Conservation (phyloP, 2,888 invertebrate species). For the Mimumesa dahlbomi region DNA sequence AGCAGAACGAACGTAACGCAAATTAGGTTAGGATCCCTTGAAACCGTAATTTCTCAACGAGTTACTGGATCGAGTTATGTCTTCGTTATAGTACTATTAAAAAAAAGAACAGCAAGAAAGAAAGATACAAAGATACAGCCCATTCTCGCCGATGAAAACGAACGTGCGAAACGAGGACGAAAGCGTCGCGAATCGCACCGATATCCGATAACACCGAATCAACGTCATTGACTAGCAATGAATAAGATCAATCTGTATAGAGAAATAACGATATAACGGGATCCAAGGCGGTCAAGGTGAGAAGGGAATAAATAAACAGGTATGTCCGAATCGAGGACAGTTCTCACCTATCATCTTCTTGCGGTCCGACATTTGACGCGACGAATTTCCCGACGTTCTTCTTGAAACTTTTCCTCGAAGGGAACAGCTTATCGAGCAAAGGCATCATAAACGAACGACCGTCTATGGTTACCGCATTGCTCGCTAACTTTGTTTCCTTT, state of each 20-base stretch:
- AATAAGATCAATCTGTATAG: conserved; percentile 26
- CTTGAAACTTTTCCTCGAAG: conserved; percentile 82
- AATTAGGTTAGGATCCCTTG: conserved; percentile 53
- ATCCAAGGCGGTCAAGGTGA: not conserved
- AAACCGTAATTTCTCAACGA: not conserved
- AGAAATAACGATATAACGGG: conserved; percentile 7
- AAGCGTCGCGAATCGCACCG: too few relatives aligned
- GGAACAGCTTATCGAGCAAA: conserved; percentile 88
- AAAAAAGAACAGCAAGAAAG: conserved; percentile 16
- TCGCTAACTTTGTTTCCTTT: conserved; percentile 58
- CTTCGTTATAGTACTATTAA: too few relatives aligned
- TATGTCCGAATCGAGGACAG: not conserved
- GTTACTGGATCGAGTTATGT: too few relatives aligned
- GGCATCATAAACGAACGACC: conserved; percentile 83
- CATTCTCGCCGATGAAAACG: too few relatives aligned
- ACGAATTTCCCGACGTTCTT: conserved; percentile 39
- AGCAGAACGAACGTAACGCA: conserved; percentile 20
- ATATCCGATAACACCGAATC: conserved; percentile 27
- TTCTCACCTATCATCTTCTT: conserved; percentile 69
- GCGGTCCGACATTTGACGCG: conserved; percentile 30
- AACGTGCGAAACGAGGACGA: too few relatives aligned
- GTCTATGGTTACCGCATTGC: conserved; percentile 69
- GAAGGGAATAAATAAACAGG: conserved; percentile 8
- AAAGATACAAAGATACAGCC: not conserved
- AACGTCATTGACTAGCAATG: conserved; percentile 22